Conservation (phyloP, 2,797 vertebrate genomes). For the Darevskia nairensis region DNA sequence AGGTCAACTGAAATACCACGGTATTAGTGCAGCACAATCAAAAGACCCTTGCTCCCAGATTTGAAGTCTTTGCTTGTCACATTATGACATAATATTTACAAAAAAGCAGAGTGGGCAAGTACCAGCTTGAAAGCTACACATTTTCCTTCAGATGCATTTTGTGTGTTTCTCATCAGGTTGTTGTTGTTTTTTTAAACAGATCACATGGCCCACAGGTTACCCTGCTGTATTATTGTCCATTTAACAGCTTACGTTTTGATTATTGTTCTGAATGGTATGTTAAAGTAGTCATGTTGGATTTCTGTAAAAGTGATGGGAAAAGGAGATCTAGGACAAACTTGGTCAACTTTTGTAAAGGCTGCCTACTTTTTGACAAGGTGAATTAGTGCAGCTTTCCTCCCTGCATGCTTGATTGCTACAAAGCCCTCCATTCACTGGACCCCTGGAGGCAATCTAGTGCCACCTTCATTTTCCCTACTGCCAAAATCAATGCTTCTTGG, state of each 20-base stretch:
- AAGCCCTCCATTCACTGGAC: background rate
- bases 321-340: background rate
- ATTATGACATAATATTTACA: background rate
- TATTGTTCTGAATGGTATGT: background rate
- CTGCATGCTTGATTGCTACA: background rate
- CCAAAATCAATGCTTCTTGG: background rate
- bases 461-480: background rate
- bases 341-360: background rate
- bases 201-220: background rate
- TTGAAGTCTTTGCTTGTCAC: background rate
- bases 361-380: background rate
- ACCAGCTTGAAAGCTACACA: background rate
- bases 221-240: background rate
- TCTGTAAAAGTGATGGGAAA: background rate
- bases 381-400: background rate
- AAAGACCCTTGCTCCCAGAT: background rate
- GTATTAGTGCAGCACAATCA: background rate
- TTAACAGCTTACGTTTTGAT: background rate
- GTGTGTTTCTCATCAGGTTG: background rate
- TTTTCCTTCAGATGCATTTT: background rate
- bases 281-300: background rate
- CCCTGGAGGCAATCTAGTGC: background rate
- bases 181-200: background rate
- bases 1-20: background rate
- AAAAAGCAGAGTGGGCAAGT: background rate